Evolutionary conservation across 2,888 invertebrate species (phyloP).

Genomic region (Ophioninae sp.): DNA sequence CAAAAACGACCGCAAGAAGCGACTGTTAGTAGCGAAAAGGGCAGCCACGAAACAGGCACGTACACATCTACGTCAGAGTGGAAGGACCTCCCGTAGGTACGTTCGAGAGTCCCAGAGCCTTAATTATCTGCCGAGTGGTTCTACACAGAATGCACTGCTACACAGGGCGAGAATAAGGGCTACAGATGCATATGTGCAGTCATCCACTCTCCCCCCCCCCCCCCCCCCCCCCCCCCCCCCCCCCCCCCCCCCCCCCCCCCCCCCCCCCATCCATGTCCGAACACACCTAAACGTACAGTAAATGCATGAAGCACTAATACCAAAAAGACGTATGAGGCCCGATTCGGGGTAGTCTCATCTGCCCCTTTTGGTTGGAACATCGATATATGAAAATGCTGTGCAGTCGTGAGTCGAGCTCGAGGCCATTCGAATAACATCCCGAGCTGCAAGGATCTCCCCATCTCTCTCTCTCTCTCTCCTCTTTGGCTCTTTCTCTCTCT

Average conservation of each 20-base stretch:
- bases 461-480: conserved; percentile 18
- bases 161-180: background rate
- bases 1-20: background rate
- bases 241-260: too few relatives aligned
- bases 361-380: background rate
- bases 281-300: background rate
- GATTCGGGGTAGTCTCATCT: background rate
- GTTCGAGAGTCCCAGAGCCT: conserved; percentile 46
- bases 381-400: background rate
- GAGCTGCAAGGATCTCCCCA: background rate
- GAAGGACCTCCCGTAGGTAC: conserved; percentile 3
- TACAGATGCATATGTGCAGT: too few relatives aligned
- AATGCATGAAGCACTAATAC: background rate
- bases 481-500: background rate
- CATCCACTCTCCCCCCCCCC: too few relatives aligned
- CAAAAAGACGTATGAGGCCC: conserved; percentile 15
- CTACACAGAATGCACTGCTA: background rate
- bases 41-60: too few relatives aligned
- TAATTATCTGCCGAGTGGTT: conserved; percentile 60
- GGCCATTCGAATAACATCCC: conserved; percentile 39
- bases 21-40: too few relatives aligned
- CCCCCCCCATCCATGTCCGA: too few relatives aligned
- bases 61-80: background rate
- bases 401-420: conserved; percentile 32
- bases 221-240: too few relatives aligned